phyloP scores from a whole-genome alignment of 2,113 vertebrate species.

The Sturnira hondurensis region DNA sequence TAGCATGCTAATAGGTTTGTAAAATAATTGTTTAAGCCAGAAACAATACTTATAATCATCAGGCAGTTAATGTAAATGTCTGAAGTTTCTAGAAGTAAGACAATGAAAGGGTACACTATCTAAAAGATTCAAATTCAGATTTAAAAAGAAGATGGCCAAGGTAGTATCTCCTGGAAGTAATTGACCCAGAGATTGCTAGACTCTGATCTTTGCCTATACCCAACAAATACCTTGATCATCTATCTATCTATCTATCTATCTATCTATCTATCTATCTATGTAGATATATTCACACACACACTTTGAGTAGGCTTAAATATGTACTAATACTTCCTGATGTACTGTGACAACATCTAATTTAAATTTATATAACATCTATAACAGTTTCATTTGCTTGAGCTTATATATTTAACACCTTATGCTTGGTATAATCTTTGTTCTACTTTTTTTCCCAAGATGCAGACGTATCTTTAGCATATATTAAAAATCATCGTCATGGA shows the following conservation, averaged over 20 bases:
- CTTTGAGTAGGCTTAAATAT: neutral
- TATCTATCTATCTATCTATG: neutral
- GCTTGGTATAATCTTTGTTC: neutral
- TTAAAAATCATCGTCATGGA: slow-evolving; percentile 16
- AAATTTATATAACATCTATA: neutral
- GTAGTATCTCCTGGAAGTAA: neutral
- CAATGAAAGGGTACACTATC: neutral
- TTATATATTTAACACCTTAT: slow-evolving; percentile 7
- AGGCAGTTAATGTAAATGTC: neutral
- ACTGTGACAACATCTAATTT: neutral
- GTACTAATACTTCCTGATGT: neutral
- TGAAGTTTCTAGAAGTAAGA: neutral
- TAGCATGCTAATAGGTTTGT: neutral
- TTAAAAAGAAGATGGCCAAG: neutral
- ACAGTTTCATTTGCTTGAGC: neutral
- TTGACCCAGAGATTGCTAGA: neutral
- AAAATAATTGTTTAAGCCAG: slow-evolving; percentile 6
- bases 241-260: neutral
- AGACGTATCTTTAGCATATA: neutral
- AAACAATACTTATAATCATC: neutral
- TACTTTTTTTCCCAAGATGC: neutral
- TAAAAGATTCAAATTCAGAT: slow-evolving; percentile 5
- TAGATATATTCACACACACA: neutral
- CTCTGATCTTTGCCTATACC: neutral
- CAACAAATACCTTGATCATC: neutral